phyloP scores from a whole-genome alignment of 2,113 vertebrate genomes.

The Colossoma macropomum region DNA sequence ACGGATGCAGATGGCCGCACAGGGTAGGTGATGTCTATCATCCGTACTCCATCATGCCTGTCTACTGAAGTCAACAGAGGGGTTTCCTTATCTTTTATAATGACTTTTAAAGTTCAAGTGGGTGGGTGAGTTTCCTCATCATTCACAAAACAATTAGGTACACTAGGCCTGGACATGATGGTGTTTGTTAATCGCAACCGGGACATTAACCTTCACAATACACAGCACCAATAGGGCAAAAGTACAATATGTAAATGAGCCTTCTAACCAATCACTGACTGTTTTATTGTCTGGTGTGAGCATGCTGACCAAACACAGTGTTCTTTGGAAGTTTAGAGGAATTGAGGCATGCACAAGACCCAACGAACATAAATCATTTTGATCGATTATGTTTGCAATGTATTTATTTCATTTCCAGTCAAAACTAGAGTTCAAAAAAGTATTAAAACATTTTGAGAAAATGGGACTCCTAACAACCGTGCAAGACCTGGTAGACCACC shows the following conservation, averaged over 20 bases:
- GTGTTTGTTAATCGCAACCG: neutral
- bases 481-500: too few species aligned
- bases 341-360: too few species aligned
- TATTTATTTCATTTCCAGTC: too few species aligned
- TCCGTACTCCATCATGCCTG: neutral
- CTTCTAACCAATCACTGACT: neutral
- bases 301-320: neutral
- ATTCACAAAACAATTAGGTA: neutral
- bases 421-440: too few species aligned
- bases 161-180: neutral
- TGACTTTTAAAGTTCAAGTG: too few species aligned
- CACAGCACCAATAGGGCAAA: neutral
- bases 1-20: conserved; percentile 83
- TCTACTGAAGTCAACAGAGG: neutral
- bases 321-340: too few species aligned
- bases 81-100: too few species aligned
- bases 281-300: neutral
- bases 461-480: too few species aligned
- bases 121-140: neutral
- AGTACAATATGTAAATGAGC: neutral
- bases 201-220: neutral
- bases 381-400: too few species aligned
- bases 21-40: conserved; percentile 75
- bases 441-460: too few species aligned
- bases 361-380: too few species aligned